phyloP scores from a whole-genome alignment of 2,113 vertebrate species.

The Butorides virescens region DNA sequence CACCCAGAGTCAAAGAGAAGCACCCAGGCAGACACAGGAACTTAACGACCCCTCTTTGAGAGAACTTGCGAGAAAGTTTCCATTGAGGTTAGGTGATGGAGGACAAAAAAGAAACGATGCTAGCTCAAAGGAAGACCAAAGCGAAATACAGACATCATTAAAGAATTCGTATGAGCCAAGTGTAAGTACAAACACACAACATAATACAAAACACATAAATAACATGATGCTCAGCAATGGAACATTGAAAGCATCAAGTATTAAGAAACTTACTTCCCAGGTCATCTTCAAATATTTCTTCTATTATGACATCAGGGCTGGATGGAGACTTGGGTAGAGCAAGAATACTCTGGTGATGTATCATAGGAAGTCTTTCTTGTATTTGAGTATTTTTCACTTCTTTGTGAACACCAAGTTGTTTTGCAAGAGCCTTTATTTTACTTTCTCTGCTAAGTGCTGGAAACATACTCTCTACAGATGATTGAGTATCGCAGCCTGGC shows the following conservation, averaged over 20 bases:
- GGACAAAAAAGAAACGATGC: neutral
- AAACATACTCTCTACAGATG: neutral
- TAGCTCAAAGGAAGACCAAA: neutral
- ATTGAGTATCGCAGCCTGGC: neutral
- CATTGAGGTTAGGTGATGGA: neutral
- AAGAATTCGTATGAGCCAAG: accelerated
- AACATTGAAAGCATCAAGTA: neutral
- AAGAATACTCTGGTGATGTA: neutral
- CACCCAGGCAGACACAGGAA: neutral
- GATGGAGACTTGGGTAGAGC: neutral
- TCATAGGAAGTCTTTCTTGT: neutral
- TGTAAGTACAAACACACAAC: neutral
- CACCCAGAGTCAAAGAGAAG: neutral
- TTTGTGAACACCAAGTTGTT: neutral
- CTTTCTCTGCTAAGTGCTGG: neutral
- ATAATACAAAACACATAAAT: neutral
- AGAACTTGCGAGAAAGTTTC: neutral
- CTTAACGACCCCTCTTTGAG: neutral
- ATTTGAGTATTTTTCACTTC: neutral
- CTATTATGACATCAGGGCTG: conserved; percentile 79
- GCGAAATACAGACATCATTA: neutral
- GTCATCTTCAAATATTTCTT: conserved; percentile 79
- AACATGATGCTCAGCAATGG: neutral
- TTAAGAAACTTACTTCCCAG: conserved; percentile 62
- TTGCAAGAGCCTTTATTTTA: neutral